phyloP scores from a whole-genome alignment of 2,113 vertebrate genomes.

The Chamaea fasciata region DNA sequence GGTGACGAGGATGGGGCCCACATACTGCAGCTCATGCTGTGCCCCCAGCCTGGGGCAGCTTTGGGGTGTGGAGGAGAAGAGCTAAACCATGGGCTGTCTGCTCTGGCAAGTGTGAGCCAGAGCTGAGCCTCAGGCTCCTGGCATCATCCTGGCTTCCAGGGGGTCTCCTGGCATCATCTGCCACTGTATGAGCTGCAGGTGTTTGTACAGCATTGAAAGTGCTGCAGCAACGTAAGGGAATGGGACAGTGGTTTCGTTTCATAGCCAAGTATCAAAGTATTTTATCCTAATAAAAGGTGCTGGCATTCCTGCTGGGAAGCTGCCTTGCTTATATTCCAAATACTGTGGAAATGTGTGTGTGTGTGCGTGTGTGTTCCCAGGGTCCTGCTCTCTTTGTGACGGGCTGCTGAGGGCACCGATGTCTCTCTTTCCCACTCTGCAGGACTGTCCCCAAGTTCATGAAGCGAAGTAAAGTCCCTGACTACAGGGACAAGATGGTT shows the following conservation, averaged over 20 bases:
- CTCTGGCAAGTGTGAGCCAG: background rate
- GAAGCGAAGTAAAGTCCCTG: slow-evolving; percentile 82
- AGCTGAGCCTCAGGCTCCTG: background rate
- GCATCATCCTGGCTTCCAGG: background rate
- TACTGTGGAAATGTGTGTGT: background rate
- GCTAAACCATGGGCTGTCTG: background rate
- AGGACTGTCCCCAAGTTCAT: slow-evolving; percentile 88
- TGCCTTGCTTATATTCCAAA: background rate
- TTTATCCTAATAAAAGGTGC: background rate
- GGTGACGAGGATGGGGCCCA: fast-evolving
- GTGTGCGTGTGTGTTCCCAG: background rate
- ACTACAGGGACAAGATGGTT: slow-evolving; percentile 80
- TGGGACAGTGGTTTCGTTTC: background rate
- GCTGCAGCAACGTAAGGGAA: background rate
- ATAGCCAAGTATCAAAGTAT: background rate
- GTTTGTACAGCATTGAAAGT: background rate
- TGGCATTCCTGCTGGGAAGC: background rate
- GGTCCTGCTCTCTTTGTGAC: background rate
- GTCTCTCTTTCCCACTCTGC: background rate
- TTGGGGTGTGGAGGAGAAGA: fast-evolving
- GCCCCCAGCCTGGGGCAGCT: background rate
- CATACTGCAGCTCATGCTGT: fast-evolving
- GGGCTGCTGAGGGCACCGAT: fast-evolving
- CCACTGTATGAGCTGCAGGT: background rate
- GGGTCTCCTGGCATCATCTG: background rate